Evolutionary conservation across 2,888 invertebrate genomes (phyloP), one percentile per base, ranked within the genome.

Genomic region (Pristionchus entomophagus): DNA sequence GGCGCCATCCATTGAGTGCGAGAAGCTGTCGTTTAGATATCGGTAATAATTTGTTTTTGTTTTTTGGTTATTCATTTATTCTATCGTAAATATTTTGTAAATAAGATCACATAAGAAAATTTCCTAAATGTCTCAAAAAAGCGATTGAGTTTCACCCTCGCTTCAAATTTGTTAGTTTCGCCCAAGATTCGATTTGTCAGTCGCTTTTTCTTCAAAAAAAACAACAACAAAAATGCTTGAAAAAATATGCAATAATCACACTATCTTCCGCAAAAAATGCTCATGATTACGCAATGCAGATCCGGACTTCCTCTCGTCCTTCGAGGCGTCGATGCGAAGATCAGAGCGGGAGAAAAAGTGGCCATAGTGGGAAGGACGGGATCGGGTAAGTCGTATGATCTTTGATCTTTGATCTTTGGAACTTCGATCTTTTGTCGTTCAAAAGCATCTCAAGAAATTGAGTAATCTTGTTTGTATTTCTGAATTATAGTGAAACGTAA

Each of bases 291-390:
- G 5, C 5, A 56, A 56, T 59, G 3, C 82, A 84, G 83, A 10
- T 2, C 26, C 65, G 65, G 49, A 14, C 83, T 84, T 8, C 83
- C 83, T 17, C 65, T 65, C 14, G 83, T 84, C 22, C 83, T 84
- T 12, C 83, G 65, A 2, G 83, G 49, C 8, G 14, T 84, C 32
- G 65, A 84, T n/a, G 65, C 65, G 0, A 22, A n/a, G 1, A 84
- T 84, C 8, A 12, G n/a, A 19, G 45, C 96, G 96, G 82, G 97
- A 97, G 94, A 97, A 97, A 95, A 87, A 69, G 87, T 95, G 45
- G 94, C 93, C 32, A 91, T 94, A 45, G 93, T 94, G 14, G 94
- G 94, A 22, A 88, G 94, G 81, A 94, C 94, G 1, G 94, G 94
- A n/a, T 93, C 93, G 12, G 93, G 93, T 81, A 89, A 87, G 83